Evolutionary conservation across 2,797 vertebrate species (phyloP), one percentile per base, ranked within the genome.

Genomic region (Spinus olivaceus): DNA sequence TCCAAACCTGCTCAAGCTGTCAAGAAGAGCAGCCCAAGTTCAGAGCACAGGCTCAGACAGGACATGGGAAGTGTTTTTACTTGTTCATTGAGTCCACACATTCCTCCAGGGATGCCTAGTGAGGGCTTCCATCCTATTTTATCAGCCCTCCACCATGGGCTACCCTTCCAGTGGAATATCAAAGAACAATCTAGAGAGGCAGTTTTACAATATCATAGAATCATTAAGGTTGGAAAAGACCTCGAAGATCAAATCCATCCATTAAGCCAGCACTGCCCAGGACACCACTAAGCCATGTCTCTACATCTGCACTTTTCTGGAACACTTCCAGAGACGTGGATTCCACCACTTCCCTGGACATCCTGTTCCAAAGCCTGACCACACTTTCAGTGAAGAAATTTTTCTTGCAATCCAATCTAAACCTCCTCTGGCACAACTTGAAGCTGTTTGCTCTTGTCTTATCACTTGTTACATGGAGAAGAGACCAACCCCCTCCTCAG

Each of bases 31-130:
- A 20, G 54, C 14, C 50, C 46, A 42, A 47, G 18, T 37, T 66
- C 63, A 65, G 49, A 81, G 53, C 6, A 64, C 30, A 80, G 60
- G 20, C 32, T 14, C 0, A 1, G 1, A 33, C 8, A 64, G 22
- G 6, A 30, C 0, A 0, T 51, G 30, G 54, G 39, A 56, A 61
- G 25, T 8, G 21, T 1, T 54, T 86, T 30, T 1, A 5, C 32
- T 67, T 60, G 17, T 10, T 74, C 10, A 56, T 91, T 37, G 65
- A 71, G 63, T 11, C 46, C 16, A 21, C 3, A 7, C 3, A 10
- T 7, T 69, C n/a, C 30, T 61, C 23, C 4, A 2, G 35, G 25
- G 28, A 65, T 18, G 11, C 18, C 35, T 56, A 56, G 28, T 2
- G 19, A 63, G 17, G 9, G 22, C 32, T 72, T 73, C 46, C 33